These are phyloP conservation scores for Hyla sarda DNA, from an alignment of 2,113 vertebrate genomes.

Conservation along the genomic window DNA sequence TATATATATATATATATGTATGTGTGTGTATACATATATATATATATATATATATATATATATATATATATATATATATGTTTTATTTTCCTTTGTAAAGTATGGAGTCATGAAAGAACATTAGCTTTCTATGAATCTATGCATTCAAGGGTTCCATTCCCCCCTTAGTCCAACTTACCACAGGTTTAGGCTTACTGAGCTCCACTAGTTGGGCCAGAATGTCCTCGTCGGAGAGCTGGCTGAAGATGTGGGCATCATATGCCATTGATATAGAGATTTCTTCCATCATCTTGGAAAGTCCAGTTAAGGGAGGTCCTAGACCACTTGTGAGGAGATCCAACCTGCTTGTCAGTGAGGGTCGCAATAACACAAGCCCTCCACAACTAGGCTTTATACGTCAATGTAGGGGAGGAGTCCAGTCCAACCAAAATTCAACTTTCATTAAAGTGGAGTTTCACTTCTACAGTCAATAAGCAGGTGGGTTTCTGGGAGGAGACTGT, in stretches of 20 bases:
- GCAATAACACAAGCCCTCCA: not conserved
- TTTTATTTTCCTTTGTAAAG: no score
- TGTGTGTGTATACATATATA: no score
- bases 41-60: no score
- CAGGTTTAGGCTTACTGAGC: conserved; percentile 84
- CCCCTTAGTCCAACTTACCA: conserved; percentile 79
- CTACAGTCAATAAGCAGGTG: conserved; percentile 16
- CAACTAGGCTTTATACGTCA: not conserved
- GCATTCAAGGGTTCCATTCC: not conserved
- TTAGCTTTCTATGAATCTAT: no score
- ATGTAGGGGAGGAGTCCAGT: conserved; percentile 18
- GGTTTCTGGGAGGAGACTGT: conserved; percentile 31
- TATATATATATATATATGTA: no score
- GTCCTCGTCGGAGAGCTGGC: conserved; percentile 89
- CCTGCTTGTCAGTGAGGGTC: conserved; percentile 29
- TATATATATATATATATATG: no score
- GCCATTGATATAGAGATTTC: conserved; percentile 95
- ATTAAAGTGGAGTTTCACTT: conserved; percentile 37
- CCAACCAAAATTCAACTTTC: not conserved
- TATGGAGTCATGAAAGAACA: no score
- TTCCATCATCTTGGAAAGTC: conserved; percentile 90
- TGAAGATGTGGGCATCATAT: conserved; percentile 93
- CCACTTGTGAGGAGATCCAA: not conserved
- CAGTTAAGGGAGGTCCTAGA: not conserved
- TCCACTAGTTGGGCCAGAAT: conserved; percentile 87